phyloP scores from a whole-genome alignment of 1,140 invertebrate genomes.

The Artemia franciscana region DNA sequence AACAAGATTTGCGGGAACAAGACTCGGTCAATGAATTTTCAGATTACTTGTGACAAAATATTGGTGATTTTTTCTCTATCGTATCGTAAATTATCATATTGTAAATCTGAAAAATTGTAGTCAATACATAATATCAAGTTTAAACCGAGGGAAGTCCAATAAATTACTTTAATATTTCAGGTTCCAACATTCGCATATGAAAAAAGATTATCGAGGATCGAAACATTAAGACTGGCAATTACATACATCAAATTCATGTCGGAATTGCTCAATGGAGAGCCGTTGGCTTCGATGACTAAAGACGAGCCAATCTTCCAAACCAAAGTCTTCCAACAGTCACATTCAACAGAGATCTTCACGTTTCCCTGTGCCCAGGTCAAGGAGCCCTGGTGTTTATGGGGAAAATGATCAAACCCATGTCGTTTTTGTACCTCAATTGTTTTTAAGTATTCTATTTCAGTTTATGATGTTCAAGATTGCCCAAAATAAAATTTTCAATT shows the following conservation, averaged over 20 bases:
- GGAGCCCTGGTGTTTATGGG: background rate
- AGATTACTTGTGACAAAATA: too few species aligned
- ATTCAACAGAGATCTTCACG: background rate
- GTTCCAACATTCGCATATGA: constrained; percentile 98
- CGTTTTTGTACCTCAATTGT: too few species aligned
- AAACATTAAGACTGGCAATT: constrained; percentile 84
- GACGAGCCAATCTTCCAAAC: background rate
- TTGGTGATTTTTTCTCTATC: too few species aligned
- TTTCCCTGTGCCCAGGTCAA: background rate
- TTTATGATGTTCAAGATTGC: too few species aligned
- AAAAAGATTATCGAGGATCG: constrained; percentile 88
- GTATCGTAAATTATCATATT: too few species aligned
- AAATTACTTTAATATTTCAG: constrained; percentile 14
- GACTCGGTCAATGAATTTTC: too few species aligned
- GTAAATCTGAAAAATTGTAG: too few species aligned
- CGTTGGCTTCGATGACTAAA: background rate
- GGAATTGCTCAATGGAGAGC: constrained; percentile 35
- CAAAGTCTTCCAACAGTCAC: background rate
- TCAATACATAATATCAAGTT: too few species aligned
- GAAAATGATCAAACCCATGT: background rate
- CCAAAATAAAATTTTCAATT: too few species aligned
- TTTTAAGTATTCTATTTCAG: too few species aligned
- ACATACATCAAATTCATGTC: constrained; percentile 96
- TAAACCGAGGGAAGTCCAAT: too few species aligned
- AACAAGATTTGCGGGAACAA: too few species aligned